A percentile compares a stretch with the other conserved stretches of the same genome.
Conservation (phyloP, 2,888 invertebrate species). For the Hypsopygia costalis region DNA sequence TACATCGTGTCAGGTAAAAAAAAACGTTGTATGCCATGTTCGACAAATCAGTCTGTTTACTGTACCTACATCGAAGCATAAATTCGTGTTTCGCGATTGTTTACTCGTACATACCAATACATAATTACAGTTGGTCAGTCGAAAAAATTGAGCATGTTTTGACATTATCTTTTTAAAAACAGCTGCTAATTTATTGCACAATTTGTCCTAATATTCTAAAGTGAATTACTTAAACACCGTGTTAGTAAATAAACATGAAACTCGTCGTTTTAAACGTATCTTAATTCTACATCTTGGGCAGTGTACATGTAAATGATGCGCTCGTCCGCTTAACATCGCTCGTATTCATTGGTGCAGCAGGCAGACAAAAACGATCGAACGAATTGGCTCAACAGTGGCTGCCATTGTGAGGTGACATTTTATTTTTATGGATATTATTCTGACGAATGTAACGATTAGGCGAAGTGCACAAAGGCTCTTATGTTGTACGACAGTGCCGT, state of each 20-base stretch:
- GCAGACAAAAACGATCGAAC: no score
- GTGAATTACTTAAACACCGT: constrained; percentile 43
- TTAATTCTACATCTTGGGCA: constrained; percentile 55
- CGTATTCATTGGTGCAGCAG: no score
- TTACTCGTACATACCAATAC: constrained; percentile 42
- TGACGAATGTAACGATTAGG: no score
- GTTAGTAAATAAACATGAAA: constrained; percentile 40
- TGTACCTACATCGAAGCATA: constrained; percentile 8
- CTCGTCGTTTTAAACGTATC: constrained; percentile 39
- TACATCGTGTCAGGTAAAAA: no score
- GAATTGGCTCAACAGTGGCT: no score
- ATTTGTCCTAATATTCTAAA: constrained; percentile 55
- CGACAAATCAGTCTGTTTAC: no score
- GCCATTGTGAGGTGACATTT: no score
- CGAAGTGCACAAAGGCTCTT: no score
- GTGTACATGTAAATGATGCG: constrained; percentile 51
- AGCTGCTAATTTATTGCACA: constrained; percentile 71
- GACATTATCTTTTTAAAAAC: constrained; percentile 49
- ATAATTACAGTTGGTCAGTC: constrained; percentile 76
- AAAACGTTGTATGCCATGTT: no score
- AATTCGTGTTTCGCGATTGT: constrained; percentile 32
- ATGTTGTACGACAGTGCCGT: no score
- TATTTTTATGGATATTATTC: no score
- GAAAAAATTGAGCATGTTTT: constrained; percentile 74
- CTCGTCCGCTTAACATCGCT: constrained; percentile 23